phyloP scores from a whole-genome alignment of 2,797 vertebrate species.

The Ciconia nigra region DNA sequence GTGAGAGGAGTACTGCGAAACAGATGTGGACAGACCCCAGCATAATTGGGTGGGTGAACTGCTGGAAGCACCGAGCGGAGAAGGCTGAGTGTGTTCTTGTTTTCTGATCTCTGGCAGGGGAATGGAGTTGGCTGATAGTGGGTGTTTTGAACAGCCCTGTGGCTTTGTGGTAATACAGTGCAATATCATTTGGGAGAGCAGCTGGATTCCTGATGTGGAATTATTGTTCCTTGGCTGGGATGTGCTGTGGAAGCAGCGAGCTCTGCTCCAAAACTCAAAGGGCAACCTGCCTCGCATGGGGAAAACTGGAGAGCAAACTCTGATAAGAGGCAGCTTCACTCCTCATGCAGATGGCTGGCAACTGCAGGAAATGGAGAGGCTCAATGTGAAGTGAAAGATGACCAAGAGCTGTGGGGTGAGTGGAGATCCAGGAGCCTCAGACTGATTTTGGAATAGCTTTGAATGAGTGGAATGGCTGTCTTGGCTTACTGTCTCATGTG shows the following conservation, averaged over 20 bases:
- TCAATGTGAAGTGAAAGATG: neutral
- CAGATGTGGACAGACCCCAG: slow-evolving; percentile 55
- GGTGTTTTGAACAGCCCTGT: slow-evolving; percentile 23
- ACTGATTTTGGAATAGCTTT: neutral
- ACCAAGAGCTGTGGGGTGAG: neutral
- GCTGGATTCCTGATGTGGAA: slow-evolving; percentile 13
- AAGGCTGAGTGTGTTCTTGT: neutral
- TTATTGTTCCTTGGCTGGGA: neutral
- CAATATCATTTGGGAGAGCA: neutral
- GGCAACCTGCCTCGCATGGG: neutral
- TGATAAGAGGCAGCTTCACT: neutral
- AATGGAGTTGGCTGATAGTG: neutral
- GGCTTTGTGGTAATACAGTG: slow-evolving; percentile 29
- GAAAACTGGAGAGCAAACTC: neutral
- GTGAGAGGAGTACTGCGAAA: slow-evolving; percentile 16
- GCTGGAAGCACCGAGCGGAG: neutral
- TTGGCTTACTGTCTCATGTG: neutral
- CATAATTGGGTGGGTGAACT: neutral
- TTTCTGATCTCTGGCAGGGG: slow-evolving; percentile 48
- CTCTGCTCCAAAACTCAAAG: neutral
- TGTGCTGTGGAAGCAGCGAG: neutral
- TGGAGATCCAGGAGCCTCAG: neutral
- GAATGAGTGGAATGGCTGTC: neutral
- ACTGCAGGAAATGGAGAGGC: neutral
- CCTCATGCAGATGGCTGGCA: neutral